Percentiles rank a stretch among this genome's conserved stretches.
phyloP scores from a whole-genome alignment of 2,797 vertebrate genomes.

The Lacerta bilineata region DNA sequence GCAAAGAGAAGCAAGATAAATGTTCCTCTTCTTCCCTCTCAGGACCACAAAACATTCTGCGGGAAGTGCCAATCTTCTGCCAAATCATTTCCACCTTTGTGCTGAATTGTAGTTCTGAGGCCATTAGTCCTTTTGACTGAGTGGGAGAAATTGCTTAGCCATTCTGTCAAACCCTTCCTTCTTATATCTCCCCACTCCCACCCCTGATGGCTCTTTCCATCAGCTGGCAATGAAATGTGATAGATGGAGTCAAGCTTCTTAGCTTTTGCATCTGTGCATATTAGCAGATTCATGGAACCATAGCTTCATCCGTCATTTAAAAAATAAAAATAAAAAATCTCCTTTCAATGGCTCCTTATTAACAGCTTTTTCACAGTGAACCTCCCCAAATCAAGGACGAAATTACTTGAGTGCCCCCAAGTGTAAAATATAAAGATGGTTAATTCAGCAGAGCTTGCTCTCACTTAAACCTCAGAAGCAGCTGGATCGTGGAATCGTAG shows the following conservation, averaged over 20 bases:
- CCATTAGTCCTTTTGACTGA: constrained; percentile 5
- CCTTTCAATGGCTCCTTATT: neutral
- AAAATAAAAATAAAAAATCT: neutral
- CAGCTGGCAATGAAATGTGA: neutral
- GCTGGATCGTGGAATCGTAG: neutral
- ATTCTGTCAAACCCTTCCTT: neutral
- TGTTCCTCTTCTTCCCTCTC: neutral
- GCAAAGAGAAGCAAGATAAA: constrained; percentile 5
- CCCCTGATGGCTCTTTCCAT: neutral
- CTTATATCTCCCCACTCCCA: neutral
- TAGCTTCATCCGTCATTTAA: neutral
- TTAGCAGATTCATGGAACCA: neutral
- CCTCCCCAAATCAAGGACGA: neutral
- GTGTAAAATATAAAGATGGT: neutral
- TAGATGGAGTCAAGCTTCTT: constrained; percentile 7
- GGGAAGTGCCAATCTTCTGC: neutral
- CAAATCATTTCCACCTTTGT: constrained; percentile 15
- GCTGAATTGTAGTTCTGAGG: constrained; percentile 23
- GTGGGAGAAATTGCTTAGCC: neutral
- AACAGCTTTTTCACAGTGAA: neutral
- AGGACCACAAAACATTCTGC: neutral
- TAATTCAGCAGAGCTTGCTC: neutral
- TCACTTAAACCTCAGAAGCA: neutral
- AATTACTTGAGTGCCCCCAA: neutral
- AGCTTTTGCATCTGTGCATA: neutral